Evolutionary conservation across 1,140 invertebrate genomes (phyloP).

Genomic region (Amyelois transitella): DNA sequence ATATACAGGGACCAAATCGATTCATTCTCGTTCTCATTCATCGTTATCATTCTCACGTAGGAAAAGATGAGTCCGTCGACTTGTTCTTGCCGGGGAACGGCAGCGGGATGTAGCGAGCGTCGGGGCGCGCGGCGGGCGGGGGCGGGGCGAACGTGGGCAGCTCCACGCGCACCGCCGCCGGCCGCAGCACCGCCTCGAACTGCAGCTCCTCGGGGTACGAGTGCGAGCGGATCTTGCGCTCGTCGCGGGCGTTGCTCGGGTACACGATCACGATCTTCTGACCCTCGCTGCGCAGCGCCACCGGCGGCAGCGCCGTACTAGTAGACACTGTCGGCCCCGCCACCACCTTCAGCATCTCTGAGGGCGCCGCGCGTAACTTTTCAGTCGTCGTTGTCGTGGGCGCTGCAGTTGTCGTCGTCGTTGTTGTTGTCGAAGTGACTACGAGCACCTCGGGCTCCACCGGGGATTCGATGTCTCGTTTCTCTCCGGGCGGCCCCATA

Average conservation of each 20-base stretch:
- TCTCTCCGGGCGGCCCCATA: conserved; percentile 59
- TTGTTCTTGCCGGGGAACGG: conserved; percentile 16
- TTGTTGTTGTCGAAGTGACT: conserved; percentile 48
- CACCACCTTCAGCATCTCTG: conserved; percentile 57
- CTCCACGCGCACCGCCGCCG: conserved; percentile 49
- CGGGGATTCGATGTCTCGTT: conserved; percentile 52
- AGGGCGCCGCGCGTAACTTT: conserved; percentile 37
- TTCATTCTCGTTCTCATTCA: neutral
- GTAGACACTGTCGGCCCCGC: conserved; percentile 48
- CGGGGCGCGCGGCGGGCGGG: conserved; percentile 20
- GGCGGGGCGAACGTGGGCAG: conserved; percentile 69
- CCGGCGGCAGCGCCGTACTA: conserved; percentile 60
- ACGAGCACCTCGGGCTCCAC: conserved; percentile 58
- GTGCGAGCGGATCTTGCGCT: conserved; percentile 67
- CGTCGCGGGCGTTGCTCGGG: conserved; percentile 66
- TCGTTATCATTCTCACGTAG: conserved; percentile 1
- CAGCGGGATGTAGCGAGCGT: conserved; percentile 39
- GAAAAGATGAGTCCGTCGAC: conserved; percentile 8
- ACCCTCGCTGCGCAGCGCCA: conserved; percentile 56
- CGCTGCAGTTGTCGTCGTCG: conserved; percentile 29
- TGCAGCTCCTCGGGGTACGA: conserved; percentile 66
- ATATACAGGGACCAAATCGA: neutral
- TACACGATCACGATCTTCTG: conserved; percentile 71
- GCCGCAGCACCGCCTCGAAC: conserved; percentile 65
- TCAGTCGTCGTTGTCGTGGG: conserved; percentile 34